These are phyloP conservation scores for Gallirallus australis DNA, from an alignment of 2,797 vertebrate genomes.

Conservation along the genomic window DNA sequence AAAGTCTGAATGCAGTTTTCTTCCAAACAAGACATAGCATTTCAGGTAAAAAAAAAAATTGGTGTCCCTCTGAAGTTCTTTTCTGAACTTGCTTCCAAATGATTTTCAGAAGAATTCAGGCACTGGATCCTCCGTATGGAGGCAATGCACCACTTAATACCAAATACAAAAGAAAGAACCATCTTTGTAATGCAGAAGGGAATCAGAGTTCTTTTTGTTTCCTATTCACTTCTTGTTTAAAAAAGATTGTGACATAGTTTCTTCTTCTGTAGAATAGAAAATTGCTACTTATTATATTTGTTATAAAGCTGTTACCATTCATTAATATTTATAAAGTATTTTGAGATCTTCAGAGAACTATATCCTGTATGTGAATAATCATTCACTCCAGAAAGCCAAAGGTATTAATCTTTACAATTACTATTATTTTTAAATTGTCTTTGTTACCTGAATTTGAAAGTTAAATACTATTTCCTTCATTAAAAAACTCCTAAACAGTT, in stretches of 20 bases:
- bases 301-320: not conserved
- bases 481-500: not conserved
- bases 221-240: not conserved
- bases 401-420: not conserved
- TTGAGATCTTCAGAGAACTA: not conserved
- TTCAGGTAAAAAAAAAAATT: not conserved
- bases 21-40: not conserved
- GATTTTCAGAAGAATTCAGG: not conserved
- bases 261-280: not conserved
- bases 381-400: not conserved
- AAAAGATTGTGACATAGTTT: constrained; percentile 9
- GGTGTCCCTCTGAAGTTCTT: not conserved
- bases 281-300: not conserved
- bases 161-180: not conserved
- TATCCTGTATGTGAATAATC: not conserved
- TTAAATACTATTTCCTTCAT: not conserved
- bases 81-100: not conserved
- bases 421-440: not conserved
- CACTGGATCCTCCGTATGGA: not conserved
- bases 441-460: not conserved
- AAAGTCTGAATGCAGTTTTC: not conserved
- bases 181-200: not conserved
- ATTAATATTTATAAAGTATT: constrained; percentile 10
- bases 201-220: not conserved
- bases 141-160: not conserved